These are phyloP conservation scores for Ectemnius lituratus DNA, from an alignment of 2,888 invertebrate genomes.

Conservation along the genomic window DNA sequence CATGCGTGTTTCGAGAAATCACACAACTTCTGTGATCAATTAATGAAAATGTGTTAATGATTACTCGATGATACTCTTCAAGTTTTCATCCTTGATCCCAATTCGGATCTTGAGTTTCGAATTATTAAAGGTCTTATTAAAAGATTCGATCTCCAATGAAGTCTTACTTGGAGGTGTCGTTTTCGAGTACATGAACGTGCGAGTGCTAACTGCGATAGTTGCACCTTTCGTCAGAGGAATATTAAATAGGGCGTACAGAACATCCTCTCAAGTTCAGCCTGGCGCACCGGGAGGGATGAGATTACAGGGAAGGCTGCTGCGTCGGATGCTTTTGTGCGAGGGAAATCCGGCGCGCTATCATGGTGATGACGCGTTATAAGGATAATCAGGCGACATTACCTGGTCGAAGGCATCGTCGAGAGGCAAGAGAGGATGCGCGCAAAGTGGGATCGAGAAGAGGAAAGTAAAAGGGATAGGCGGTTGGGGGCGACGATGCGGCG, in stretches of 20 bases:
- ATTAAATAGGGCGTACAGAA: not conserved
- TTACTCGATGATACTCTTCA: too few species aligned
- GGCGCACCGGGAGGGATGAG: not conserved
- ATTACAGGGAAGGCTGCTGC: not conserved
- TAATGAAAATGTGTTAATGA: too few species aligned
- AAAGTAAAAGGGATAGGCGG: conserved; percentile 46
- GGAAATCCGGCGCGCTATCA: conserved; percentile 22
- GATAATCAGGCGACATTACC: conserved; percentile 52
- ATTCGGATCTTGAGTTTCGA: too few species aligned
- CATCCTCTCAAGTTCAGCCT: not conserved
- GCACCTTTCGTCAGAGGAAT: not conserved
- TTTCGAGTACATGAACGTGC: too few species aligned
- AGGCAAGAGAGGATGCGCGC: conserved; percentile 37
- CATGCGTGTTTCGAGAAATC: too few species aligned
- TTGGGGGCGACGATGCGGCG: conserved; percentile 32
- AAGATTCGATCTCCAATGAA: too few species aligned
- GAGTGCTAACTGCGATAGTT: too few species aligned
- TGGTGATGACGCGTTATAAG: conserved; percentile 34
- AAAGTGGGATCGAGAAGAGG: conserved; percentile 39
- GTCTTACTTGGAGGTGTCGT: too few species aligned
- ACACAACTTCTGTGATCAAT: too few species aligned
- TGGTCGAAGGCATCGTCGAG: conserved; percentile 35
- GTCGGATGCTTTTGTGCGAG: conserved; percentile 19
- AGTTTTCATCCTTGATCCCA: too few species aligned
- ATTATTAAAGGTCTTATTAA: too few species aligned